Base-by-base conservation (phyloP, 2,888 invertebrate genomes). In the Netelia fuscicornis region DNA sequence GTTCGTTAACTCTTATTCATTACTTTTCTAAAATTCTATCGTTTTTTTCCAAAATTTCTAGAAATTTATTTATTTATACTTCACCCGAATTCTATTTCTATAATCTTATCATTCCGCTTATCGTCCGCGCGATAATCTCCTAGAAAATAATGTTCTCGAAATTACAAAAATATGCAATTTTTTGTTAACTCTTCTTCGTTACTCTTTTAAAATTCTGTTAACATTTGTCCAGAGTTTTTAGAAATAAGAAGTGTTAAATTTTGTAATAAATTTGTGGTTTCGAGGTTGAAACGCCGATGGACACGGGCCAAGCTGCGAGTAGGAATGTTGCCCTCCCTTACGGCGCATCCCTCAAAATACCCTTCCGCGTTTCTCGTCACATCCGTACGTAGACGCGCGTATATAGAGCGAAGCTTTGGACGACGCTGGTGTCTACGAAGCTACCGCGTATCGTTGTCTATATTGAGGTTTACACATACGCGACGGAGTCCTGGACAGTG, bases 401-500 rank as follows among this genome's bases (percentile, higher is more conserved):
- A 52, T 80, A 80, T 44, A 71, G 67, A 70, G 56, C n/a, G 72
- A 60, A 62, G 78, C 8, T 70, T 75, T 79, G 80, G 67, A 77
- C 65, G 75, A 79, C 67, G 72, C 65, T 81, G 68, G 76, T 56
- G 74, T 68, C 80, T 56, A 70, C 70, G 10, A 62, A 56, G 60
- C 54, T 68, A 81, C 77, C 58, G 81, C 81, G 74, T 72, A 78
- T 70, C 23, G 68, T 72, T 62, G 68, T 5, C 37, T 37, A 68
- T 72, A 72, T 80, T 72, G 56, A 71, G 75, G 83, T 83, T 83
- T 48, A 48, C 13, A 75, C 72, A 76, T 83, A 84, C 75, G 84
- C 88, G 86, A 86, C 85, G 91, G 89, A 88, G 87, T 37, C 87
- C 89, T 87, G 91, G 91, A 90, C 92, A 91, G 89, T 89, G 91